Evolutionary conservation across 1,140 invertebrate genomes (phyloP), one percentile per base, ranked within the genome.

Genomic region (Sinonovacula constricta): DNA sequence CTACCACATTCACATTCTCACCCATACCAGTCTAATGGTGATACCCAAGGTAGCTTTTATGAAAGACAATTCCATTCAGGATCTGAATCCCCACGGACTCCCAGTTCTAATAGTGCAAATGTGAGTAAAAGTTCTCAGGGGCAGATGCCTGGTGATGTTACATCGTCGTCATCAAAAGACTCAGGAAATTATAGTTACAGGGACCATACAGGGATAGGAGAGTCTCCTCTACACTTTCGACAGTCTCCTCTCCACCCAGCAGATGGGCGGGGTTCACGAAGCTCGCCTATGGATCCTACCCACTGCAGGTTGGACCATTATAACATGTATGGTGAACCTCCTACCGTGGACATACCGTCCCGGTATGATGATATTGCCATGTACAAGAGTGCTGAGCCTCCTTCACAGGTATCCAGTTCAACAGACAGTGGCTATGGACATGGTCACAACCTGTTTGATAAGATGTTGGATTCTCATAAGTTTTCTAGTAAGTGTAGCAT

Each of bases 391-490:
- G 30, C 81, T 72, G 87, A 90, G 34, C 88, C 88, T 1, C 70
- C 81, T 0, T 89, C 89, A 12, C 88, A 89, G 51, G 86, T 89
- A 22, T 89, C 89, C 10, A 90, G 89, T 75, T 90, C 88, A 10
- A 87, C 88, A 54, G 89, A 90, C 62, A 90, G 88, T 82, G 88
- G 89, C 15, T 90, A 89, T 69, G 83, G 82, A 4, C 86, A 86
- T 60, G 81, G 87, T 10, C 85, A 87, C 59, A 85, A 85, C 59
- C 67, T 86, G 24, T 83, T 84, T 72, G 88, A 90, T 30, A 81
- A 81, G 63, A 80, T 66, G 79, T 65, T 33, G 59, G 87, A 77
- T 57, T 74, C 68, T 53, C 78, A 62, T 3, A 81, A 82, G 71
- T 82, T 83, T 62, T 85, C 83, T 82, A 86, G 87, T 88, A 30